These are phyloP conservation scores for Notoglanidium macrostoma DNA, from an alignment of 2,797 vertebrate species.

Conservation along the genomic window DNA sequence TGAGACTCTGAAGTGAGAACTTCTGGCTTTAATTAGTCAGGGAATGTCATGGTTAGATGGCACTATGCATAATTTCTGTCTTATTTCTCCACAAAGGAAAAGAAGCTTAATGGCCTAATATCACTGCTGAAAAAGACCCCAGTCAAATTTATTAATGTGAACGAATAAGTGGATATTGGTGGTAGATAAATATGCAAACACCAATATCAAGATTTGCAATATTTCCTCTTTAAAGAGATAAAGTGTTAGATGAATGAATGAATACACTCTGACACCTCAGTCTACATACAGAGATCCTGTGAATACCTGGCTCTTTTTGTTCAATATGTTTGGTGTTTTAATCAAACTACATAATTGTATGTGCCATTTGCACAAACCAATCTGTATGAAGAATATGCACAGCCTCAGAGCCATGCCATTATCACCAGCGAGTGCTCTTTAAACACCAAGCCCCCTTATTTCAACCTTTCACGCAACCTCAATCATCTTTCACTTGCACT, in stretches of 20 bases:
- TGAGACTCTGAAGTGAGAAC: neutral
- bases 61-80: neutral
- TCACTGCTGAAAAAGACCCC: neutral
- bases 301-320: neutral
- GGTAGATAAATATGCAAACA: neutral
- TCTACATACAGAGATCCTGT: neutral
- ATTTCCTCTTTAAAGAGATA: neutral
- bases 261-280: neutral
- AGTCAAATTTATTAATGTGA: neutral
- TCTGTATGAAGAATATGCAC: neutral
- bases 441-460: conserved; percentile 25
- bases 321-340: neutral
- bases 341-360: neutral
- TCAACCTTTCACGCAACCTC: conserved; percentile 37
- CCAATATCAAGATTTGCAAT: neutral
- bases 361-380: neutral
- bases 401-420: conserved; percentile 39
- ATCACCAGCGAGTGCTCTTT: conserved; percentile 39
- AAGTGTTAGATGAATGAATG: neutral
- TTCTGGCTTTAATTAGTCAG: conserved; percentile 3
- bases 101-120: neutral
- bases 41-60: neutral
- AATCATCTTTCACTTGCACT: conserved; percentile 36
- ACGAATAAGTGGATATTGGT: neutral
- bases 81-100: neutral